Base-by-base conservation (phyloP, 2,113 vertebrate genomes). In the Dromaius novaehollandiae region DNA sequence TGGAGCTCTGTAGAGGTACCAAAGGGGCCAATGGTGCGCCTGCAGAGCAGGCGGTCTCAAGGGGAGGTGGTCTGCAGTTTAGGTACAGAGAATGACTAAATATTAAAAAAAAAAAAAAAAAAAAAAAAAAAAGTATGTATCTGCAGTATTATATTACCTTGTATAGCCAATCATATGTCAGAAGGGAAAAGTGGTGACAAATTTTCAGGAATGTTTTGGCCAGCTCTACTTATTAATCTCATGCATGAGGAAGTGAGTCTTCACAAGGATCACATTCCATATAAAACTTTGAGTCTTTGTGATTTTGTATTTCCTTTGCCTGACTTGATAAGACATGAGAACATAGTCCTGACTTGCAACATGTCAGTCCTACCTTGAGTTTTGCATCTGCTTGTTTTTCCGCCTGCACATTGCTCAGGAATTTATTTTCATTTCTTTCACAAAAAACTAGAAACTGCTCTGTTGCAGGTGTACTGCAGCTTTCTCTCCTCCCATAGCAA, bases 321-420 rank as follows among this genome's bases (percentile, higher is more conserved):
- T 65, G 11, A 25, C 61, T 28, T 48, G 50, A 8, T 88, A 51
- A n/a, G 25, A 38, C 42, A 24, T 46, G 79, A 68, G 80, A 22
- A 65, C 61, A 19, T 4, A 30, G 76, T 3, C 34, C 0, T 0
- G 68, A 5, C 32, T 55, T 44, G 44, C 17, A 24, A 38, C 13
- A 4, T 4, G 51, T 19, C 51, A 30, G 26, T 55, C 48, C 51
- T 50, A 34, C 53, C 44, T 74, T 32, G 30, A 18, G 24, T 21
- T 61, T 86, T 60, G 53, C 38, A 36, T 50, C 68, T 80, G 46
- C 60, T 63, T 75, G 61, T 25, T 69, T 70, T 40, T 28, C 60
- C 20, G 8, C 24, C 65, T 73, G 32, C 64, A 46, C 11, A 0
- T n/a, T 7, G 50, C 36, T 44, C 0, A 1, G 53, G 40, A 38